These are phyloP conservation scores for Hippocampus kuda DNA, from an alignment of 2,797 vertebrate genomes.

Conservation along the genomic window DNA sequence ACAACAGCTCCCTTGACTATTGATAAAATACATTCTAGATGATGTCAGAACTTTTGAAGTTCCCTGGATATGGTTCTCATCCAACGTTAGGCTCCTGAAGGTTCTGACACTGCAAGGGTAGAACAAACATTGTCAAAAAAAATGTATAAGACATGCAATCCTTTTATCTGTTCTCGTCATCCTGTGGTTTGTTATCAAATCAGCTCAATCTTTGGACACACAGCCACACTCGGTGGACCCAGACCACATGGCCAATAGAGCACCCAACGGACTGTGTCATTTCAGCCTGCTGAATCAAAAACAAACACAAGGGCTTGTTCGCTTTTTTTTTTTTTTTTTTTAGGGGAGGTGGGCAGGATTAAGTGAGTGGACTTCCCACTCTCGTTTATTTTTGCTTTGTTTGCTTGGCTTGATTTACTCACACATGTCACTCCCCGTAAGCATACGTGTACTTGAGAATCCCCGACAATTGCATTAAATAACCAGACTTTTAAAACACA, in stretches of 20 bases:
- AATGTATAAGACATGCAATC: constrained; percentile 9
- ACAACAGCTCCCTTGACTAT: constrained; percentile 26
- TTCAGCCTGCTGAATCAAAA: constrained; percentile 67
- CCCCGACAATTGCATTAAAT: not conserved
- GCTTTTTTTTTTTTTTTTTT: constrained; percentile 20
- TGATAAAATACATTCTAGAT: not conserved
- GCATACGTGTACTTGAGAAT: not conserved
- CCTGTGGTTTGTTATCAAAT: constrained; percentile 67
- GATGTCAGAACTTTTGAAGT: constrained; percentile 9
- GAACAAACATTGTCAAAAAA: constrained; percentile 6
- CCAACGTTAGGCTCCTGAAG: constrained; percentile 12
- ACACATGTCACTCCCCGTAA: constrained; percentile 12
- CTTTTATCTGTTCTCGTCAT: constrained; percentile 28
- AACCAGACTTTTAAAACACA: not conserved
- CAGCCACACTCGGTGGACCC: constrained; percentile 65
- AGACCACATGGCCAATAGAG: constrained; percentile 73
- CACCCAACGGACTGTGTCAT: constrained; percentile 72
- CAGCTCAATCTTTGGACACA: constrained; percentile 56
- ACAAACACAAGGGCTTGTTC: constrained; percentile 61
- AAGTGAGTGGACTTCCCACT: constrained; percentile 42
- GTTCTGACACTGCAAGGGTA: constrained; percentile 21
- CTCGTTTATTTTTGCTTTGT: constrained; percentile 40
- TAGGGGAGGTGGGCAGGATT: constrained; percentile 26
- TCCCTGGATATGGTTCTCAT: constrained; percentile 25
- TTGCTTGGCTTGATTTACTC: constrained; percentile 44